These are phyloP conservation scores for Antheraea yamamai DNA, from an alignment of 2,888 invertebrate species.

Conservation along the genomic window DNA sequence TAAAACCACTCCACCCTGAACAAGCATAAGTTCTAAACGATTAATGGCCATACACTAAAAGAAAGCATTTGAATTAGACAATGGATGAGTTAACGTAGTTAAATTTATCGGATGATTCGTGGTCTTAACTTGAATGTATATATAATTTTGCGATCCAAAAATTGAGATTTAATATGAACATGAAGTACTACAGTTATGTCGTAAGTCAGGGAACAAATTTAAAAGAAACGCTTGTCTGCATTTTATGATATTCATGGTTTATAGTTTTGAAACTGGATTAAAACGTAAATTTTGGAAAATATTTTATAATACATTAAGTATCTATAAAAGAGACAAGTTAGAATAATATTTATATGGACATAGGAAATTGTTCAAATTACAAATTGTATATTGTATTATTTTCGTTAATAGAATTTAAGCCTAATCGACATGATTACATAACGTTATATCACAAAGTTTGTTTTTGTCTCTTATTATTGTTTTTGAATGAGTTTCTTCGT, in stretches of 20 bases:
- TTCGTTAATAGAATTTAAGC: too few relatives aligned
- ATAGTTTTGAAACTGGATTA: background rate
- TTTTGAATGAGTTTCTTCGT: too few relatives aligned
- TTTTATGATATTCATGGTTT: background rate
- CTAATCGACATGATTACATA: too few relatives aligned
- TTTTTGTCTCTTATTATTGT: too few relatives aligned
- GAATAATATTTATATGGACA: too few relatives aligned
- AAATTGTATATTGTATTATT: too few relatives aligned
- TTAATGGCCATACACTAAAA: constrained; percentile 57
- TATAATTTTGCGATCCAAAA: background rate
- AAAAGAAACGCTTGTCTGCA: background rate
- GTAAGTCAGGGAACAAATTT: background rate
- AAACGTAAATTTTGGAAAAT: background rate
- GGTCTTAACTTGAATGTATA: background rate
- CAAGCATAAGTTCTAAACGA: constrained; percentile 53
- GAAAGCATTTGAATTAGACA: constrained; percentile 69
- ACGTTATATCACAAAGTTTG: too few relatives aligned
- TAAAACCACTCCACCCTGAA: constrained; percentile 34
- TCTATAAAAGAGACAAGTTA: too few relatives aligned
- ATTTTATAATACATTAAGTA: background rate
- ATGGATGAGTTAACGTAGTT: constrained; percentile 55
- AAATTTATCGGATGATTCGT: constrained; percentile 35
- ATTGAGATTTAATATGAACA: background rate
- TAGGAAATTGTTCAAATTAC: too few relatives aligned
- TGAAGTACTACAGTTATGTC: background rate